A percentile compares a stretch with the other conserved stretches of the same genome.
Evolutionary conservation across 2,888 invertebrate genomes (phyloP).

Genomic region (Drosophila kokeensis): DNA sequence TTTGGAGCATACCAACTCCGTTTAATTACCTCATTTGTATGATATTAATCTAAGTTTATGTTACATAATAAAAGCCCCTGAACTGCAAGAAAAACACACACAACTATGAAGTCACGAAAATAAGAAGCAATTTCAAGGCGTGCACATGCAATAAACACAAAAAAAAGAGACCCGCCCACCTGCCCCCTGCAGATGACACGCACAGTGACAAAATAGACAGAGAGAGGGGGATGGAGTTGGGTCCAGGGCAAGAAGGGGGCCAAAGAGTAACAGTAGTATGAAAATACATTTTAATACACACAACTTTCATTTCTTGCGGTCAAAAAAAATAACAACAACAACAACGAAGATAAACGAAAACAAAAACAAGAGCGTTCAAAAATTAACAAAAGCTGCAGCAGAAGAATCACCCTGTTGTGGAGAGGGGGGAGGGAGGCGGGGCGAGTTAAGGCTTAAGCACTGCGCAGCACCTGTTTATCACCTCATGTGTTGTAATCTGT

Average conservation of each 20-base stretch:
- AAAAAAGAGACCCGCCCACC: slow-evolving; percentile 18
- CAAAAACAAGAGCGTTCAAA: slow-evolving; percentile 69
- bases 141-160: slow-evolving; percentile 68
- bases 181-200: slow-evolving; percentile 9
- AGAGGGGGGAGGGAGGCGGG: slow-evolving; percentile 2
- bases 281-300: slow-evolving; percentile 75
- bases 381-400: slow-evolving; percentile 64
- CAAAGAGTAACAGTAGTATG: slow-evolving; percentile 72
- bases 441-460: slow-evolving; percentile 45
- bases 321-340: slow-evolving; percentile 23
- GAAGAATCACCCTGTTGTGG: slow-evolving; percentile 57
- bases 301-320: slow-evolving; percentile 76
- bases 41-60: slow-evolving; percentile 61
- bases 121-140: slow-evolving; percentile 77
- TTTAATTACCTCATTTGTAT: slow-evolving; percentile 53
- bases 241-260: slow-evolving; percentile 30
- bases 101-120: slow-evolving; percentile 68
- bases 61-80: slow-evolving; percentile 60
- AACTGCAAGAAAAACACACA: slow-evolving; percentile 14
- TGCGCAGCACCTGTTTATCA: slow-evolving; percentile 74
- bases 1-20: not conserved
- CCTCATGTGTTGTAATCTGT: slow-evolving; percentile 76
- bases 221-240: not conserved
- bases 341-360: slow-evolving; percentile 23
- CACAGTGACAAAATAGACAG: slow-evolving; percentile 8